A percentile compares a stretch with the other conserved stretches of the same genome.
These are phyloP conservation scores for Centropus unirufus DNA, from an alignment of 2,113 vertebrate genomes.

Conservation along the genomic window DNA sequence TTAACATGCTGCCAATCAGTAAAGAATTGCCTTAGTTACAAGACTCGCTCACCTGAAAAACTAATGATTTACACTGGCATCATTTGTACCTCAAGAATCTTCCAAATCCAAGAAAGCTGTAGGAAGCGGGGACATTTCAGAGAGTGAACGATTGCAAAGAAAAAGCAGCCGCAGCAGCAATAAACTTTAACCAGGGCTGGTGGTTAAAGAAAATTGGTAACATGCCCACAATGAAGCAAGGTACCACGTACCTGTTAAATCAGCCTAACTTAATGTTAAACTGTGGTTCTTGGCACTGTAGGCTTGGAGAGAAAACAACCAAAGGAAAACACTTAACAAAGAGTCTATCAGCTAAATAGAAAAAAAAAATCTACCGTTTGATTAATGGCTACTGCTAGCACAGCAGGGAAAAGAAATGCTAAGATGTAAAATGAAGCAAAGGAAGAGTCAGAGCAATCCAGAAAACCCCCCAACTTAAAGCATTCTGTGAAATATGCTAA, in stretches of 20 bases:
- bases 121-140: neutral
- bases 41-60: neutral
- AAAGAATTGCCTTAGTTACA: neutral
- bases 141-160: neutral
- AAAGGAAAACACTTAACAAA: constrained; percentile 4
- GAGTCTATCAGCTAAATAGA: neutral
- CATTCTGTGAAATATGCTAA: neutral
- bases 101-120: neutral
- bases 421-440: neutral
- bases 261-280: neutral
- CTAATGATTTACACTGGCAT: neutral
- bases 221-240: neutral
- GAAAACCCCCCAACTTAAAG: neutral
- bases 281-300: neutral
- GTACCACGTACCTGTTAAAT: neutral
- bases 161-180: neutral
- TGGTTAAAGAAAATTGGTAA: neutral
- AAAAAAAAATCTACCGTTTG: neutral
- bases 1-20: neutral
- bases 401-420: neutral
- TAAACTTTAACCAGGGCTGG: neutral
- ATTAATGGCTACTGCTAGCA: neutral
- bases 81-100: neutral
- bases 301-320: neutral
- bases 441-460: neutral